Conservation (phyloP, 1,140 invertebrate species). For the Venturia canescens region DNA sequence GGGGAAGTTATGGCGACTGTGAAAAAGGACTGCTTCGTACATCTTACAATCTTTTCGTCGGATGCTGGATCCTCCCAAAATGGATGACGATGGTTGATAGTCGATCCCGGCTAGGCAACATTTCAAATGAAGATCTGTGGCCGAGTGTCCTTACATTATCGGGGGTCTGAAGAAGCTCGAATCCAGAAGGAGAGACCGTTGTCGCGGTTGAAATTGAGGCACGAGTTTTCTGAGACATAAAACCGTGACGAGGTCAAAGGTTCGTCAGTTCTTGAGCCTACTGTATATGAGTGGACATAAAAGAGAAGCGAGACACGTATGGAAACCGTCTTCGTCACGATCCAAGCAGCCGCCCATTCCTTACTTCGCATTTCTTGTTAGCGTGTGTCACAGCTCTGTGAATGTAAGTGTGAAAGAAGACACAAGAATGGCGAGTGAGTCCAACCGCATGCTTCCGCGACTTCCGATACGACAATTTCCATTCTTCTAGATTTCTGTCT, state of each 20-base stretch:
- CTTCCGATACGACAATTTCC: background rate
- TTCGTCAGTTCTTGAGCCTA: slow-evolving; percentile 33
- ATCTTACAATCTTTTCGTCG: too few relatives aligned
- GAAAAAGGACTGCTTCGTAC: too few relatives aligned
- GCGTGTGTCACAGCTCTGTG: background rate
- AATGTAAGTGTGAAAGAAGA: background rate
- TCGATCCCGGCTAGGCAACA: too few relatives aligned
- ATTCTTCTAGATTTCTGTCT: slow-evolving; percentile 28
- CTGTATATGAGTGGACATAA: background rate
- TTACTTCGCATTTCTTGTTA: background rate
- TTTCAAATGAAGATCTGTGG: slow-evolving; percentile 48
- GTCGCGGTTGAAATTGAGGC: slow-evolving; percentile 30
- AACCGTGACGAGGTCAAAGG: slow-evolving; percentile 49
- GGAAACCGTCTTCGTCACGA: background rate
- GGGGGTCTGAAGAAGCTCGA: background rate
- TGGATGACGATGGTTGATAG: too few relatives aligned
- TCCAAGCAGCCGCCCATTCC: background rate
- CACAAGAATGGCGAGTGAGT: background rate
- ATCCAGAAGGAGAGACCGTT: background rate
- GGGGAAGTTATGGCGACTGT: too few relatives aligned
- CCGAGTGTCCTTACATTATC: slow-evolving; percentile 8
- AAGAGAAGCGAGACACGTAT: slow-evolving; percentile 8
- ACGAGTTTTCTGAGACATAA: slow-evolving; percentile 53
- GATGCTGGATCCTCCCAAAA: too few relatives aligned
- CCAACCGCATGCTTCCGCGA: slow-evolving; percentile 16